Percentiles rank a stretch among this genome's conserved stretches.
These are phyloP conservation scores for Lissocephala sabroskyi DNA, from an alignment of 2,888 invertebrate genomes.

Conservation along the genomic window DNA sequence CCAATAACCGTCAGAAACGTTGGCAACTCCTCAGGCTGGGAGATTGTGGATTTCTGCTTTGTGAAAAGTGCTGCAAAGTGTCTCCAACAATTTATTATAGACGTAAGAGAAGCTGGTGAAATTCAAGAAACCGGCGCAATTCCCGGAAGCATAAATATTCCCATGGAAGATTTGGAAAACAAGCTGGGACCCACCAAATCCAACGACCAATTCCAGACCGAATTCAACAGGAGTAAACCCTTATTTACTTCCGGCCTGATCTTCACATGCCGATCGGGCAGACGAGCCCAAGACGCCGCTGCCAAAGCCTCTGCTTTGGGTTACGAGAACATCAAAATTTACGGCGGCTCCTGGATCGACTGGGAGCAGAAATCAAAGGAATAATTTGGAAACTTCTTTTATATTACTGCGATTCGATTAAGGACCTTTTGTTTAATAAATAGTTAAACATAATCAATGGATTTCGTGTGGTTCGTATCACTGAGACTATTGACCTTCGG, in stretches of 20 bases:
- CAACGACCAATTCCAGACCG: not conserved
- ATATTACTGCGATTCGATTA: too few species aligned
- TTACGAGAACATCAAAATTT: not conserved
- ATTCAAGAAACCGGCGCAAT: not conserved
- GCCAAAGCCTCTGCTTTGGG: not conserved
- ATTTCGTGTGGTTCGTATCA: too few species aligned
- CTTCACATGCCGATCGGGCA: not conserved
- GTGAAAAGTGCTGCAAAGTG: not conserved
- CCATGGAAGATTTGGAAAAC: not conserved
- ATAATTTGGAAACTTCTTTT: too few species aligned
- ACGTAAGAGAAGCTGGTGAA: not conserved
- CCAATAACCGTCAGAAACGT: too few species aligned
- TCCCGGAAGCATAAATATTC: not conserved
- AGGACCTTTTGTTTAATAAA: too few species aligned
- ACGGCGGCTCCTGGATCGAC: not conserved
- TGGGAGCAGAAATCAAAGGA: not conserved
- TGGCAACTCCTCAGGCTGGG: too few species aligned
- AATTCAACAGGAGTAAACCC: not conserved
- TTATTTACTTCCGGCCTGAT: not conserved
- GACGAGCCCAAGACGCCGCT: not conserved
- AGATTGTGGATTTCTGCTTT: not conserved
- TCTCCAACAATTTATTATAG: too few species aligned
- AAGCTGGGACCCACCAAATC: not conserved
- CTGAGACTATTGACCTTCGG: too few species aligned
- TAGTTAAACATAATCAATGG: too few species aligned